Conservation (phyloP, 2,797 vertebrate genomes). For the Euthynnus affinis region DNA sequence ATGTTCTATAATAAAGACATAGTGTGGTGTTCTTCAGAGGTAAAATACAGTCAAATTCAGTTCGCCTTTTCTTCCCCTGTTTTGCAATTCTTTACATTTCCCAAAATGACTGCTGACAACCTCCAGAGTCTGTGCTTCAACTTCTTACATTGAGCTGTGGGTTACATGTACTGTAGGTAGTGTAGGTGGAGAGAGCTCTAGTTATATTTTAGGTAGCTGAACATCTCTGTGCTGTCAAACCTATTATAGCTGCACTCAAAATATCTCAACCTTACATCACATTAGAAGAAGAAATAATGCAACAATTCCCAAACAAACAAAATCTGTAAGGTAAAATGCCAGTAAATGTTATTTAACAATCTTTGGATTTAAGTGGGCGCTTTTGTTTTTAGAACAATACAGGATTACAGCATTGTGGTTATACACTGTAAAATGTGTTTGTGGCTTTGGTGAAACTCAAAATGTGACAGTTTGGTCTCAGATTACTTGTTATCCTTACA, state of each 20-base stretch:
- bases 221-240: constrained; percentile 61
- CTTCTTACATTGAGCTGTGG: constrained; percentile 47
- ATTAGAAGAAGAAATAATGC: constrained; percentile 28
- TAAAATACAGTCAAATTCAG: background rate
- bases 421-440: background rate
- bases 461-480: background rate
- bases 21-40: background rate
- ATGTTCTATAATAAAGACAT: constrained; percentile 2
- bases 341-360: background rate
- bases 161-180: constrained; percentile 58
- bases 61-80: background rate
- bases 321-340: background rate
- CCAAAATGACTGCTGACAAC: constrained; percentile 39
- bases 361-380: background rate
- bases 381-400: background rate
- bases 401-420: background rate
- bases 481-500: background rate
- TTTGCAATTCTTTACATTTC: constrained; percentile 28
- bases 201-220: constrained; percentile 73
- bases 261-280: constrained; percentile 67
- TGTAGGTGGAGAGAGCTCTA: constrained; percentile 69
- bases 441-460: background rate
- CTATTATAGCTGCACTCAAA: constrained; percentile 67
- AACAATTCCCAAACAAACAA: constrained; percentile 19
- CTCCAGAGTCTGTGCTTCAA: constrained; percentile 41